Evolutionary conservation across 1,140 invertebrate genomes (phyloP), one percentile per base, ranked within the genome.

Genomic region (Sitodiplosis mosellana): DNA sequence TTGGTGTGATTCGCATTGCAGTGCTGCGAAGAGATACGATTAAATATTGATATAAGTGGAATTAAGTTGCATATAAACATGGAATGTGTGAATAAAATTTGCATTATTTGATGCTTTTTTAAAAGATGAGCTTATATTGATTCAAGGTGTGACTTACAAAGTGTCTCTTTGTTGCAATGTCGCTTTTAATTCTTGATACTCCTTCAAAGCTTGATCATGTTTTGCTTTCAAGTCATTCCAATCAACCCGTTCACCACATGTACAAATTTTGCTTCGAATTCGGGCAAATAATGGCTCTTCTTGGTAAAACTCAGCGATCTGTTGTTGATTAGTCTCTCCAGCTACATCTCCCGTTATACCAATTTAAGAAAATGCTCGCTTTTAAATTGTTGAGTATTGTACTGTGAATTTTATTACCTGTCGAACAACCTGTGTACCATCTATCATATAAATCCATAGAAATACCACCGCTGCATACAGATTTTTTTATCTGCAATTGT

Each of bases 201-300:
- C 38, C 7, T 45, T 20, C 1, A 54, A 15, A 49, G 59, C 18
- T 14, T 48, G 27, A 37, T 62, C 53, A 33, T 60, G 57, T 36
- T 51, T 58, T 1, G 44, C 19, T 36, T 55, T 53, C n/a, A 55
- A 50, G 0, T 57, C 52, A 3, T 49, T 49, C n/a, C 54, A 53
- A 22, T 59, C 37, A 2, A 57, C 49, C 1, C 58, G 60, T 33
- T 56, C 51, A 6, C 60, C 60, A 19, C 58, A 62, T 33, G 51
- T 51, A 37, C 53, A 60, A 15, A 62, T 52, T 12, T 46, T 38
- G 6, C 54, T 54, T 12, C 60, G 52, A 22, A 62, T 62, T 38
- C 58, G 46, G 0, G 56, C 43, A 18, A 49, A 40, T 14, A 62
- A 14, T 7, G 51, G 36, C 48, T 62, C 60, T n/a, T 53, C 54